phyloP scores from a whole-genome alignment of 2,113 vertebrate genomes.

The Sinocyclocheilus anophthalmus region DNA sequence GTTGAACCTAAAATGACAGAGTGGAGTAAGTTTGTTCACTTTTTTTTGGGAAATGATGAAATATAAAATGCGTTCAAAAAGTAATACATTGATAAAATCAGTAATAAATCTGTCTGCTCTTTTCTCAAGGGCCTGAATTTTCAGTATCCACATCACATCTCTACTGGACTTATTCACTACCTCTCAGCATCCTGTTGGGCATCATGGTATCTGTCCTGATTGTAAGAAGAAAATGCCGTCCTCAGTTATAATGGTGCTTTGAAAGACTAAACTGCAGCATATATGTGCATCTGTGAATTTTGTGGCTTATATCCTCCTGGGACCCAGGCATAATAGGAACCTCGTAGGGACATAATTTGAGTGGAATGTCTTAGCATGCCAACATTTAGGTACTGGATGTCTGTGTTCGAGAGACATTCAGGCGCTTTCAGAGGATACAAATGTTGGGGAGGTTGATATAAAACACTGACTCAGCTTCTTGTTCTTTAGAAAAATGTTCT shows the following conservation, averaged over 20 bases:
- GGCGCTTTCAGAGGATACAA: too few species aligned
- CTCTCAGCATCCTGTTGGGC: background rate
- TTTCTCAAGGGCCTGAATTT: slow-evolving; percentile 37
- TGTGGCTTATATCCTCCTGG: too few species aligned
- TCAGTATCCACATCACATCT: background rate
- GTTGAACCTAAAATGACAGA: slow-evolving; percentile 19
- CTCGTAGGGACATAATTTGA: too few species aligned
- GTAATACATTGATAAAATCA: background rate
- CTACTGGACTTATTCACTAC: slow-evolving; percentile 10
- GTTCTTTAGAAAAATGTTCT: too few species aligned
- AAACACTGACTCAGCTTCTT: too few species aligned
- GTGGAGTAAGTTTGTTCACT: slow-evolving; percentile 37
- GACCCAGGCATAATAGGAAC: too few species aligned
- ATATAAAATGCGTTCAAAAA: background rate
- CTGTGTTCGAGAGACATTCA: too few species aligned
- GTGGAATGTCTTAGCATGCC: too few species aligned
- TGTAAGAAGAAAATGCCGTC: background rate
- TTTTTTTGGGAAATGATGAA: background rate
- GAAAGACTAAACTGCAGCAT: background rate
- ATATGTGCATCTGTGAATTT: too few species aligned
- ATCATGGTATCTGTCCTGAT: background rate
- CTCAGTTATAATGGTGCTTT: background rate
- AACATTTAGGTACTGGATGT: too few species aligned
- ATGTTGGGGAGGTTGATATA: too few species aligned
- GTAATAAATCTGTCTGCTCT: background rate